phyloP scores from a whole-genome alignment of 2,797 vertebrate species.

The Parauchenoglanis ngamensis region DNA sequence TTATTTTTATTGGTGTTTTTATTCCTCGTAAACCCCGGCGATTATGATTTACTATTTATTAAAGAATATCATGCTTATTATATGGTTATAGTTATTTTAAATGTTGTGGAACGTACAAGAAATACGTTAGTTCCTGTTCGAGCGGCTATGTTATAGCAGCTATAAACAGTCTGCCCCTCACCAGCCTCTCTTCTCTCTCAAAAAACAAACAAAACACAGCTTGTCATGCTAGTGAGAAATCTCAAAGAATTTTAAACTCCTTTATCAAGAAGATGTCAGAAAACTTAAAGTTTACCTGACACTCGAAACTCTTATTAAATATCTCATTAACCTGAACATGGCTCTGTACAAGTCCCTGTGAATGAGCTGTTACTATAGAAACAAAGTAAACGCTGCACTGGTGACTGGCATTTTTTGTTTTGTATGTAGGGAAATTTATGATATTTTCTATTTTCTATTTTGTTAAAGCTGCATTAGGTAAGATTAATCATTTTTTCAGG shows the following conservation, averaged over 20 bases:
- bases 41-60: neutral
- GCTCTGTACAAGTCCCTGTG: neutral
- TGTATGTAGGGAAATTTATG: too few species aligned
- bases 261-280: neutral
- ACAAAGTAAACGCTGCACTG: too few species aligned
- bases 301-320: neutral
- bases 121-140: too few species aligned
- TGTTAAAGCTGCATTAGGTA: neutral
- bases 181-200: neutral
- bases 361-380: neutral
- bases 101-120: too few species aligned
- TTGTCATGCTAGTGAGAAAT: too few species aligned
- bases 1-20: neutral
- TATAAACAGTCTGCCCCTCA: too few species aligned
- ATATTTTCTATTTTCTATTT: neutral
- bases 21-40: neutral
- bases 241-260: neutral
- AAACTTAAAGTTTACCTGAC: neutral
- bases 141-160: too few species aligned
- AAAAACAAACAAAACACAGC: neutral
- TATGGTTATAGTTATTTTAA: too few species aligned
- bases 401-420: too few species aligned
- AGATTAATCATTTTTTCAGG: neutral
- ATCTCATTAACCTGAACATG: neutral
- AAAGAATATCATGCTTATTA: neutral